These are phyloP conservation scores for Campylomormyrus tamandua DNA, from an alignment of 2,113 vertebrate genomes.

Conservation along the genomic window DNA sequence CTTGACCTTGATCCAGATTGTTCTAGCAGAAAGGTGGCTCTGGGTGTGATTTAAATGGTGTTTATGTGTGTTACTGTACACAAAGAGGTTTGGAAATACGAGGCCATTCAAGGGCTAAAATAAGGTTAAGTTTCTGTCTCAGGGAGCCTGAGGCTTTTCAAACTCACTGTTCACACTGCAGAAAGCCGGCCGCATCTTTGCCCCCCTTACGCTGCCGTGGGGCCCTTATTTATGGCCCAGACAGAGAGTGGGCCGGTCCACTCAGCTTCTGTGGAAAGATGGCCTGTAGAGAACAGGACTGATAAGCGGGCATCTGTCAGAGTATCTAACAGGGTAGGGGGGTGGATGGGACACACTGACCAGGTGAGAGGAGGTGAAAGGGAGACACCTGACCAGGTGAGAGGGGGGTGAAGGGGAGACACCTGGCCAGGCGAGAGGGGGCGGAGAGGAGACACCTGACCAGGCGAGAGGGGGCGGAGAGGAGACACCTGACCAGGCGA, in stretches of 20 bases:
- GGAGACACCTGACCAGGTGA: background rate
- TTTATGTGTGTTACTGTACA: background rate
- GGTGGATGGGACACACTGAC: background rate
- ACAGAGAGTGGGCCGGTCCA: background rate
- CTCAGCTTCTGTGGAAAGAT: background rate
- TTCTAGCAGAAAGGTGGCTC: background rate
- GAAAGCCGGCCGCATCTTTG: background rate
- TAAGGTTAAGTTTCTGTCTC: background rate
- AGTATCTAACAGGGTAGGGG: background rate
- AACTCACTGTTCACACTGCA: background rate
- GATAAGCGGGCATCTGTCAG: background rate
- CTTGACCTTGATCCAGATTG: background rate
- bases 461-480: too few species aligned
- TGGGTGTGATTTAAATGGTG: background rate
- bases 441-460: background rate
- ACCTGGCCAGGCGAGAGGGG: background rate
- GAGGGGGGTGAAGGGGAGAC: background rate
- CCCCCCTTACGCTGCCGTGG: background rate
- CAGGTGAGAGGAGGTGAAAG: rapidly evolving
- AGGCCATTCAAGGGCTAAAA: background rate
- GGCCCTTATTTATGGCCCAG: background rate
- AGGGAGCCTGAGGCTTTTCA: background rate
- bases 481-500: too few species aligned
- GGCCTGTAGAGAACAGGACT: background rate
- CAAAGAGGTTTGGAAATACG: background rate